Conservation (phyloP, 53 echinoderm and acorn worm genomes). For the Patiria pectinifera region DNA sequence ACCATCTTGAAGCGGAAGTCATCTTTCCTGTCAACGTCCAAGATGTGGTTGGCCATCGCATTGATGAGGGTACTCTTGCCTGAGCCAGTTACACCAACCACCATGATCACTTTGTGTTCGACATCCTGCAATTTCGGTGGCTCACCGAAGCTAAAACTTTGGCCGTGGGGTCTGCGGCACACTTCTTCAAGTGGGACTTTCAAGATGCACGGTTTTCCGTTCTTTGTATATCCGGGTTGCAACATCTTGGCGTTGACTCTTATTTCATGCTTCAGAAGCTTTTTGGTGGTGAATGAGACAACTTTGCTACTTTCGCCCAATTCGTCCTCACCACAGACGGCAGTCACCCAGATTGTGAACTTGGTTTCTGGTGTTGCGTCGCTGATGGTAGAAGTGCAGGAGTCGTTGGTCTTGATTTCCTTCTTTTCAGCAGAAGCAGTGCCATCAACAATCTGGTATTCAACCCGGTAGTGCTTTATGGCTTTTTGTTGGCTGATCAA, state of each 20-base stretch:
- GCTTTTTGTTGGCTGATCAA: neutral
- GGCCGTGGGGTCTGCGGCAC: neutral
- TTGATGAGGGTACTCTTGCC: slow-evolving; percentile 84
- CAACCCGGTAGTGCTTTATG: slow-evolving; percentile 14
- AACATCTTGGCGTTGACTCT: neutral
- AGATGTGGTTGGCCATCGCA: slow-evolving; percentile 71
- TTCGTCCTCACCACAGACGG: neutral
- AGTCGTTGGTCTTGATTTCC: neutral
- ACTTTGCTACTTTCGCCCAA: slow-evolving; percentile 6
- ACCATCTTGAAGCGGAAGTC: slow-evolving; percentile 73
- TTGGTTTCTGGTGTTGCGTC: neutral
- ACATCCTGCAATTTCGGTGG: neutral
- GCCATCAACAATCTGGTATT: neutral
- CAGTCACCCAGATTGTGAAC: neutral
- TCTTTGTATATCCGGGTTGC: neutral
- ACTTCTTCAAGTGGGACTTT: slow-evolving; percentile 1
- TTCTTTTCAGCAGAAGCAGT: neutral
- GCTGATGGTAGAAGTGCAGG: slow-evolving; percentile 20
- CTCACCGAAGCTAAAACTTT: slow-evolving; percentile 47
- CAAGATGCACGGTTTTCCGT: slow-evolving; percentile 1
- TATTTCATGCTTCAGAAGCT: slow-evolving; percentile 7
- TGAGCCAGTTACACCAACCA: slow-evolving; percentile 84
- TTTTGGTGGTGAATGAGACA: neutral
- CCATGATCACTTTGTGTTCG: slow-evolving; percentile 66
- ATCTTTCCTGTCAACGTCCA: slow-evolving; percentile 69